Evolutionary conservation across 1,140 invertebrate species (phyloP), one percentile per base, ranked within the genome.

Genomic region (Pomacea maculata): DNA sequence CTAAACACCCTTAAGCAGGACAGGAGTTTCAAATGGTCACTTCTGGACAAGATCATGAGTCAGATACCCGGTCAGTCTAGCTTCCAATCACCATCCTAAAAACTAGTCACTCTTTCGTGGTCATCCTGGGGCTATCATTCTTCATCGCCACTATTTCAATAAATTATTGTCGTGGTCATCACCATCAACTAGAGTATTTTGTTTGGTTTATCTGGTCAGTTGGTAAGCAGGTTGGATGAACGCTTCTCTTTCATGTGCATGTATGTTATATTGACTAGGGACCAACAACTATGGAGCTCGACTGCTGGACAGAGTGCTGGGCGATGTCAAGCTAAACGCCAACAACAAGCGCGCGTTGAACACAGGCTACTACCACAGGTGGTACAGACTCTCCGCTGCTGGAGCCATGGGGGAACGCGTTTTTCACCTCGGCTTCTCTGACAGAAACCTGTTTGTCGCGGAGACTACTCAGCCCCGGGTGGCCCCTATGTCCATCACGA

Each of bases 41-140:
- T 81, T 15, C 70, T 88, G n/a, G 88, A 89, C 81, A 57, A 83
- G 11, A 64, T 88, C n/a, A 88, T 89, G 87, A 68, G 77, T 12
- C 84, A 89, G 78, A 84, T 89, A 55, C 88, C 88, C 12, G 88
- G 88, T 8, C 80, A 83, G 25, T 74, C 78, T 45, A 11, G 84
- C 82, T 61, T 45, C 34, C 34, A 45, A 45, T 45, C 34, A 25
- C 6, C n/a, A 7, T 67, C 64, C 64, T 17, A 4, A 19, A 19
- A 3, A 25, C 17, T 67, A 19, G 17, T 19, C 64, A 67, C 17
- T 25, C 1, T 67, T 67, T 19, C 17, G 64, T 19, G 7, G 64
- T 19, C 64, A 67, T 67, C 7, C 64, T 67, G 25, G 25, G 25
- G 25, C 25, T 25, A 25, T 67, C 4, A 0, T 45, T 45, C 34